These are phyloP conservation scores for Barnardius zonarius DNA, from an alignment of 2,113 vertebrate genomes.

Conservation along the genomic window DNA sequence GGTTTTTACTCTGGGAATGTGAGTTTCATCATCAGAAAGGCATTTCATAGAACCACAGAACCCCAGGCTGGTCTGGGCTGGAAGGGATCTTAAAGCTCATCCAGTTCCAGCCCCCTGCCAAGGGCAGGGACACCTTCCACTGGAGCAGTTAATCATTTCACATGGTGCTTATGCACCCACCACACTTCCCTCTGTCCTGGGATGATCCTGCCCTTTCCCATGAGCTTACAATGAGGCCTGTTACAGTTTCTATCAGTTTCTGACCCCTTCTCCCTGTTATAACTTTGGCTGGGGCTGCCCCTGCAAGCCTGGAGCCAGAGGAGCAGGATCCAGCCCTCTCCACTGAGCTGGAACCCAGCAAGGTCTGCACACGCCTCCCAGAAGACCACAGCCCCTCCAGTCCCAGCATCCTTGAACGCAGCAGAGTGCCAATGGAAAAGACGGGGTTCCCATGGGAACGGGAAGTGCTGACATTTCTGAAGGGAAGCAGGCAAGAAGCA, in stretches of 20 bases:
- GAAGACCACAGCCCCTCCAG: neutral
- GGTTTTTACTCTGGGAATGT: neutral
- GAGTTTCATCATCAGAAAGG: neutral
- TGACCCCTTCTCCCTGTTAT: accelerated
- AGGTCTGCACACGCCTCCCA: accelerated
- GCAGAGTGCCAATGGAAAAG: neutral
- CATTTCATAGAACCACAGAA: accelerated
- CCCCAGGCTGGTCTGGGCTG: neutral
- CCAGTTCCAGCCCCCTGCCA: neutral
- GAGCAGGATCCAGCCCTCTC: neutral
- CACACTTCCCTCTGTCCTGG: neutral
- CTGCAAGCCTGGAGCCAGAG: neutral
- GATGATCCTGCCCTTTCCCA: neutral
- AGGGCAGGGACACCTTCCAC: neutral
- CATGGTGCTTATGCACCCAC: accelerated
- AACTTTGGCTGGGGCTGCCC: neutral
- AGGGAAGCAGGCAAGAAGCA: slow-evolving; percentile 52
- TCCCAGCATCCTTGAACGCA: neutral
- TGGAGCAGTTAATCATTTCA: neutral
- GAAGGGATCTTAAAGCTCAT: neutral
- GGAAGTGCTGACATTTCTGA: slow-evolving; percentile 62
- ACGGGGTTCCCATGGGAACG: slow-evolving; percentile 63
- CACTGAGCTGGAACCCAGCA: neutral
- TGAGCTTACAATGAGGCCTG: neutral
- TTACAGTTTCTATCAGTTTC: accelerated